Conservation (phyloP, 1,140 invertebrate species). For the Ericerus pela region DNA sequence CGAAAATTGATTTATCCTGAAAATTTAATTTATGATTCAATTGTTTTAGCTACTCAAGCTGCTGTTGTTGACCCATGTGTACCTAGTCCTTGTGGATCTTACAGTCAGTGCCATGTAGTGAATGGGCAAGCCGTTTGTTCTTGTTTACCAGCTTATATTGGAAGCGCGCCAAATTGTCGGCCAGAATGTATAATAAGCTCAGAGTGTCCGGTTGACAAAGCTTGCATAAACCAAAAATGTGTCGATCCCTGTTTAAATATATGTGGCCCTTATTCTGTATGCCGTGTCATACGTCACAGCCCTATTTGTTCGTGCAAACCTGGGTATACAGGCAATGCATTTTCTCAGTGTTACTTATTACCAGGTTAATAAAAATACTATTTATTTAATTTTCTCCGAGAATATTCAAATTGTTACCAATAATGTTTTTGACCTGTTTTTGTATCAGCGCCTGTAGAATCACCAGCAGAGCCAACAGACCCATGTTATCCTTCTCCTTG, state of each 20-base stretch:
- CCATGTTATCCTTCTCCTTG: constrained; percentile 37
- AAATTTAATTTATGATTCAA: neutral
- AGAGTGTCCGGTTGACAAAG: constrained; percentile 32
- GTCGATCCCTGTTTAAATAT: constrained; percentile 35
- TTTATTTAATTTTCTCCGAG: neutral
- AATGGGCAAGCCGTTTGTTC: constrained; percentile 43
- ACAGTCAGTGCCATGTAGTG: constrained; percentile 43
- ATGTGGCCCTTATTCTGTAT: constrained; percentile 42
- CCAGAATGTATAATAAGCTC: constrained; percentile 36
- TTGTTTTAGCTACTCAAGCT: constrained; percentile 19
- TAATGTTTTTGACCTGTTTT: neutral
- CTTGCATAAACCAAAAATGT: constrained; percentile 37
- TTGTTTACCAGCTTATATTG: constrained; percentile 32
- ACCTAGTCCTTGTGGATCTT: constrained; percentile 41
- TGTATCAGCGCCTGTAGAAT: constrained; percentile 20
- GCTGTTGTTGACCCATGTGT: constrained; percentile 31
- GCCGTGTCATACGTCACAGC: constrained; percentile 57
- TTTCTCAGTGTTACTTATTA: constrained; percentile 32
- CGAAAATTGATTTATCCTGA: neutral
- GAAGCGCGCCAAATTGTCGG: constrained; percentile 35
- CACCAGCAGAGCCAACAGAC: constrained; percentile 21
- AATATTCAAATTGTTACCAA: neutral
- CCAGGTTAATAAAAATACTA: constrained; percentile 17
- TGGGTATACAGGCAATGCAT: constrained; percentile 54
- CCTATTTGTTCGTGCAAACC: constrained; percentile 55